phyloP scores from a whole-genome alignment of 2,888 invertebrate species.

The Drymonia ruficornis region DNA sequence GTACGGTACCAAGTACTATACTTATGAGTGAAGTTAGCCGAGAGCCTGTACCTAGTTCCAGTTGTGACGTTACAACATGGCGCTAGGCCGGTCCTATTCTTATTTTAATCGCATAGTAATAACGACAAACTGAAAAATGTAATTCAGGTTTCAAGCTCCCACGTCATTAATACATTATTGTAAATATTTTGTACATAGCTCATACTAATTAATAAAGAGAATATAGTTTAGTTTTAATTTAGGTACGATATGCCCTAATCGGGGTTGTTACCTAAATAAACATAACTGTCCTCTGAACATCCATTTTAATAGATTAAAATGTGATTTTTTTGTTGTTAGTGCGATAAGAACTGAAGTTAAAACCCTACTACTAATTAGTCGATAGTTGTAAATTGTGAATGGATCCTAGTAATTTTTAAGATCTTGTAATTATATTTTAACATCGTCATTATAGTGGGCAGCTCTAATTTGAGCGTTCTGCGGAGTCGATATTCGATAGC shows the following conservation, averaged over 20 bases:
- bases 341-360: constrained; percentile 49
- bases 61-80: no score
- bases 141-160: constrained; percentile 18
- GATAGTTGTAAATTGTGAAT: constrained; percentile 71
- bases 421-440: constrained; percentile 54
- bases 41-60: no score
- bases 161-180: constrained; percentile 26
- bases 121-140: constrained; percentile 7
- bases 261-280: constrained; percentile 37
- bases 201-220: constrained; percentile 17
- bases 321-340: constrained; percentile 40
- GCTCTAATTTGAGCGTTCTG: neutral
- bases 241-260: constrained; percentile 27
- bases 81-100: no score
- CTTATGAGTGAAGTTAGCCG: no score
- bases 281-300: constrained; percentile 26
- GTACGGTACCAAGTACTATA: no score
- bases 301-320: constrained; percentile 27
- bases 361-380: constrained; percentile 12
- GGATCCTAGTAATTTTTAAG: constrained; percentile 77
- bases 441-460: constrained; percentile 37
- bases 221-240: constrained; percentile 34
- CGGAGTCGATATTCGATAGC: no score
- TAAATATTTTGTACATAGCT: constrained; percentile 50
- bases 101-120: no score